Conservation (phyloP, 1,140 invertebrate species). For the Leptinotarsa undecemlineata region DNA sequence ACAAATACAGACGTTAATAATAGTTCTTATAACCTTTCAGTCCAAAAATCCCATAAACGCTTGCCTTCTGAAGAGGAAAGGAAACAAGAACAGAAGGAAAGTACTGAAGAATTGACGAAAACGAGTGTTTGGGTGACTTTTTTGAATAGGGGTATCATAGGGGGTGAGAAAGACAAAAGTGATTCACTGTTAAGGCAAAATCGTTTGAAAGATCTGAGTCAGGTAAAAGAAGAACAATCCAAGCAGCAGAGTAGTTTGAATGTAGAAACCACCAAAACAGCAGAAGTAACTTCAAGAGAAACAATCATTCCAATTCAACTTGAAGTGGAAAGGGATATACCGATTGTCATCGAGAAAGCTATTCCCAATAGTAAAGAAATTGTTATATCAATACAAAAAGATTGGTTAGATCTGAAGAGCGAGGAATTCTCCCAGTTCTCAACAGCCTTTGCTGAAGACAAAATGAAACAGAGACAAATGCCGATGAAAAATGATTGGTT, state of each 20-base stretch:
- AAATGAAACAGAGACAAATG: conserved; percentile 3
- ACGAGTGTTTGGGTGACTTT: no score
- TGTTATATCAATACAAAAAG: conserved; percentile 4
- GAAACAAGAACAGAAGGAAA: neutral
- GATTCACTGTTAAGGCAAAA: no score
- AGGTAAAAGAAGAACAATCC: no score
- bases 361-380: neutral
- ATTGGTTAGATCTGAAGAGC: neutral
- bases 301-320: neutral
- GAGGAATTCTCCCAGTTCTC: neutral
- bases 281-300: neutral
- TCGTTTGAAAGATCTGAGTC: no score
- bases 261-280: neutral
- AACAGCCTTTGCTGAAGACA: neutral
- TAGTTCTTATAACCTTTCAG: conserved; percentile 31
- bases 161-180: no score
- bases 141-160: no score
- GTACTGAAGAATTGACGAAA: no score
- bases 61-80: neutral
- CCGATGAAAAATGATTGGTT: conserved; percentile 58
- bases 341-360: neutral
- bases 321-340: conserved; percentile 2
- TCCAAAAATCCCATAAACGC: neutral
- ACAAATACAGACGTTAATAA: conserved; percentile 17
- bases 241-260: no score